phyloP scores from a whole-genome alignment of 2,113 vertebrate species.

The Brevimyrus niger region DNA sequence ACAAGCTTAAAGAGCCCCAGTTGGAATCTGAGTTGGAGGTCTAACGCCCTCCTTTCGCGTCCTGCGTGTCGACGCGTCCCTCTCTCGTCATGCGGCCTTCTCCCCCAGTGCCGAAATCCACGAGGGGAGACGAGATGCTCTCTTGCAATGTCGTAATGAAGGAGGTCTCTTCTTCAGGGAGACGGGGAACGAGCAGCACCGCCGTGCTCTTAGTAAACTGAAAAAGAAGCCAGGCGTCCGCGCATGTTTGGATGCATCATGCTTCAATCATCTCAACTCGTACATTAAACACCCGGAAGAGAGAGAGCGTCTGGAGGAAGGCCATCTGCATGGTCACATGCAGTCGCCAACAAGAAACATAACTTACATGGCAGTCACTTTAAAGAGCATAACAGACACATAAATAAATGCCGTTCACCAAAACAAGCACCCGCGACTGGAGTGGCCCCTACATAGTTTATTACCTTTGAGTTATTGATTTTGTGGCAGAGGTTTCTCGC shows the following conservation, averaged over 20 bases:
- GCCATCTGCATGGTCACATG: neutral
- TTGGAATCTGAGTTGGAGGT: neutral
- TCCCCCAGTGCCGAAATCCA: neutral
- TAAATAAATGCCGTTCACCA: neutral
- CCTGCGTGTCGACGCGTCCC: neutral
- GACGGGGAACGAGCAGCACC: neutral
- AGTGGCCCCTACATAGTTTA: neutral
- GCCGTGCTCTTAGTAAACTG: neutral
- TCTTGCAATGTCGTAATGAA: neutral
- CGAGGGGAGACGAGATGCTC: neutral
- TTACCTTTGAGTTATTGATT: neutral
- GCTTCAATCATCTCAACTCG: neutral
- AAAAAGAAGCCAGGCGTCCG: neutral
- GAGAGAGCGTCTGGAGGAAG: neutral
- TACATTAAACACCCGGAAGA: no score
- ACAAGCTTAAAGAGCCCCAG: neutral
- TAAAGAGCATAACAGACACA: neutral
- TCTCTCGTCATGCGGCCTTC: neutral
- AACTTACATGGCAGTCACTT: neutral
- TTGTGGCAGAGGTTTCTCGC: neutral
- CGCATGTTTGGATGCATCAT: neutral
- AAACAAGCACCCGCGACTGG: neutral
- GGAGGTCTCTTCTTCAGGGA: neutral
- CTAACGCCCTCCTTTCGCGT: neutral
- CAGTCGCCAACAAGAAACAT: neutral